phyloP scores from a whole-genome alignment of 1,140 invertebrate species.

The Sitophilus oryzae region DNA sequence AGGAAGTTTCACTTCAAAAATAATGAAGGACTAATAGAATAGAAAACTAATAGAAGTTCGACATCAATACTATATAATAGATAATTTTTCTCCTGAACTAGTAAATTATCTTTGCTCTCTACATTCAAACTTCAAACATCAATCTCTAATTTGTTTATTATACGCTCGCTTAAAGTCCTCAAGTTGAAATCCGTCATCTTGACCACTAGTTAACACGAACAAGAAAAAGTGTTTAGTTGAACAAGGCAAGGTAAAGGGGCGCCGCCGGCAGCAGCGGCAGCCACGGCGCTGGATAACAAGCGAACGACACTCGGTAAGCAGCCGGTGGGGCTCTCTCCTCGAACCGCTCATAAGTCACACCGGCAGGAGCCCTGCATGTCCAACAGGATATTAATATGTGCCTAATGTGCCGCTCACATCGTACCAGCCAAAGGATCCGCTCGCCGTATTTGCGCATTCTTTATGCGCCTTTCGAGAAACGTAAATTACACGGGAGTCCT shows the following conservation, averaged over 20 bases:
- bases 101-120: too few species aligned
- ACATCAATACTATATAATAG: too few species aligned
- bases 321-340: not conserved
- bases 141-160: too few species aligned
- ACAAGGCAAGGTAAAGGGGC: not conserved
- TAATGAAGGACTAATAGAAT: too few species aligned
- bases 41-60: too few species aligned
- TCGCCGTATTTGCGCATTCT: slow-evolving; percentile 24
- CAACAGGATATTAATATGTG: slow-evolving; percentile 38
- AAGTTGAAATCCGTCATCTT: too few species aligned
- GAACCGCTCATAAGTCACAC: slow-evolving; percentile 29
- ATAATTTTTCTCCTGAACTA: too few species aligned
- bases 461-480: slow-evolving; percentile 36
- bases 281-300: not conserved
- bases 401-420: slow-evolving; percentile 32
- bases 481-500: slow-evolving; percentile 36
- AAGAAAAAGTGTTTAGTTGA: too few species aligned
- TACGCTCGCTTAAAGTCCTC: too few species aligned
- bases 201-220: too few species aligned
- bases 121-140: too few species aligned
- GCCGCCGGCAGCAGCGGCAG: not conserved
- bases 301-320: not conserved
- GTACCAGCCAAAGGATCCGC: slow-evolving; percentile 27
- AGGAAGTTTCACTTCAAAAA: too few species aligned
- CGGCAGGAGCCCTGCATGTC: slow-evolving; percentile 33